Conservation (phyloP, 2,797 vertebrate species). For the Caiman crocodilus region DNA sequence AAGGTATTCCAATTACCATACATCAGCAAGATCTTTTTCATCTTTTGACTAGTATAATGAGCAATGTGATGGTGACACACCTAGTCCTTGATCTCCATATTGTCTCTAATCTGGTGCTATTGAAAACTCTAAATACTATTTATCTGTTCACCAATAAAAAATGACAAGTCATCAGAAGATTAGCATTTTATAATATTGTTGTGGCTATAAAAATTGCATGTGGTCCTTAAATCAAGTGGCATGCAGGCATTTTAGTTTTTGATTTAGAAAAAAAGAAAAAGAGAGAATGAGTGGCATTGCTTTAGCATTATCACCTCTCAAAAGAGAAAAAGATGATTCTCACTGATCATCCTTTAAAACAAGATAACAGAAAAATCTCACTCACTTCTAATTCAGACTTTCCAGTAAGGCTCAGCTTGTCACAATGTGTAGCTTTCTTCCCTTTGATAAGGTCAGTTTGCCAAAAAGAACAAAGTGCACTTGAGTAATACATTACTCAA, state of each 20-base stretch:
- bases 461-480: constrained; percentile 80
- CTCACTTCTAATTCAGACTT: constrained; percentile 68
- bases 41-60: neutral
- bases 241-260: neutral
- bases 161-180: neutral
- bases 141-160: neutral
- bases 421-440: constrained; percentile 74
- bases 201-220: neutral
- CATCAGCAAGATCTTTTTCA: neutral
- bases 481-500: constrained; percentile 83
- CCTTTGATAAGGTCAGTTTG: constrained; percentile 82
- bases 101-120: neutral
- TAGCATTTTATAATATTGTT: neutral
- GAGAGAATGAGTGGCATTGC: neutral
- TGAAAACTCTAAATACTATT: neutral
- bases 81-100: neutral
- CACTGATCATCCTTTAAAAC: constrained; percentile 52
- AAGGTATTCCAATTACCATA: neutral
- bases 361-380: constrained; percentile 47
- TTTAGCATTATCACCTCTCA: neutral
- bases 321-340: constrained; percentile 43
- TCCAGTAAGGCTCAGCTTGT: constrained; percentile 68
- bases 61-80: neutral
- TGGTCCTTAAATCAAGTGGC: neutral
- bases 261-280: constrained; percentile 5